These are phyloP conservation scores for Ophion ellenae DNA, from an alignment of 2,888 invertebrate species.

Conservation along the genomic window DNA sequence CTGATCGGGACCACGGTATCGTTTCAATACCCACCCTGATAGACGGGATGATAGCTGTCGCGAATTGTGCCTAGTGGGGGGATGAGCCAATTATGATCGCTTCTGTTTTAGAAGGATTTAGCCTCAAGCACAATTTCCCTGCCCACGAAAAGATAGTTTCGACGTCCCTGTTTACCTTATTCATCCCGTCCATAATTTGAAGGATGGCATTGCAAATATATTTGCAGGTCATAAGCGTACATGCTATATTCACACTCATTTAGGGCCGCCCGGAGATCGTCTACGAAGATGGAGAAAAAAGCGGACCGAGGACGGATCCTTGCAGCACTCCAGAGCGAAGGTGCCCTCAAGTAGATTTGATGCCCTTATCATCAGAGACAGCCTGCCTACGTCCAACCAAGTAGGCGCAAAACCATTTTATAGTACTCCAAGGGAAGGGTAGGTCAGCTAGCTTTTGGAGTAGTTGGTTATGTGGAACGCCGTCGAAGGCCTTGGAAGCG, in stretches of 20 bases:
- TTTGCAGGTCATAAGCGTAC: slow-evolving; percentile 19
- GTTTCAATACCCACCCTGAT: neutral
- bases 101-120: neutral
- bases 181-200: neutral
- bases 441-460: neutral
- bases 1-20: neutral
- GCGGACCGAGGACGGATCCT: slow-evolving; percentile 8
- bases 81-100: neutral
- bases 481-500: no score
- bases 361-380: neutral
- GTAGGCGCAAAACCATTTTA: slow-evolving; percentile 4
- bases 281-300: neutral
- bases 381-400: neutral
- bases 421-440: neutral
- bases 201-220: neutral
- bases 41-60: neutral
- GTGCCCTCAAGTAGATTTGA: neutral
- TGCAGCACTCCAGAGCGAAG: neutral
- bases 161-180: neutral
- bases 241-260: neutral
- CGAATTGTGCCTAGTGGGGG: neutral
- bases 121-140: neutral
- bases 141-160: neutral
- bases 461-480: neutral
- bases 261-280: neutral